Evolutionary conservation across 53 echinoderm and acorn worm species (phyloP).

Genomic region (Crossaster papposus): DNA sequence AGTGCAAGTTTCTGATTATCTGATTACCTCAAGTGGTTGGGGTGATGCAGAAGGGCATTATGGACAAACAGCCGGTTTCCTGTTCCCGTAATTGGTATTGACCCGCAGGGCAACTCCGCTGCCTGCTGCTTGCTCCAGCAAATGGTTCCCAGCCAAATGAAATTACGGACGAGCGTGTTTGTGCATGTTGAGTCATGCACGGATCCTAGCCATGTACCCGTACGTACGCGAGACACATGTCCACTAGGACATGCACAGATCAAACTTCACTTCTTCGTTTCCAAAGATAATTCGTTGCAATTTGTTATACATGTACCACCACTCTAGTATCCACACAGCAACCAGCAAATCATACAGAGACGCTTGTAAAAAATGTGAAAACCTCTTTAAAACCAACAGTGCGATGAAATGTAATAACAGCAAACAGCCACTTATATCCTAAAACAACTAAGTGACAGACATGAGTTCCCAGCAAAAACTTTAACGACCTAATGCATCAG

Average conservation of each 20-base stretch:
- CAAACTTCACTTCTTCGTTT: no score
- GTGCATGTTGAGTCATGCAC: constrained; percentile 14
- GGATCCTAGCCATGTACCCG: not conserved
- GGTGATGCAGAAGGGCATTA: constrained; percentile 56
- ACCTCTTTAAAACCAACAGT: not conserved
- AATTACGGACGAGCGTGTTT: constrained; percentile 16
- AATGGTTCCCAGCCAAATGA: constrained; percentile 14
- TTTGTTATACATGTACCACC: not conserved
- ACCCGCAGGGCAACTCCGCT: constrained; percentile 23
- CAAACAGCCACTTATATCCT: not conserved
- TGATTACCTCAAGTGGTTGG: constrained; percentile 53
- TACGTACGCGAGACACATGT: not conserved
- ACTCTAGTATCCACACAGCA: not conserved
- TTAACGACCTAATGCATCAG: not conserved
- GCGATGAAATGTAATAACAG: not conserved
- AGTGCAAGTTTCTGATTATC: constrained; percentile 65
- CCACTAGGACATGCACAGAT: not conserved
- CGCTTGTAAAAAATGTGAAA: not conserved
- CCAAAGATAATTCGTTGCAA: not conserved
- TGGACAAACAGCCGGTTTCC: constrained; percentile 62
- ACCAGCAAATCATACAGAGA: not conserved
- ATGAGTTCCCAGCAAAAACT: not conserved
- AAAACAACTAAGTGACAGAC: not conserved
- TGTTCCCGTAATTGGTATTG: constrained; percentile 56
- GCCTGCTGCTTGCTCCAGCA: not conserved